These are phyloP conservation scores for Heliconius melpomene DNA, from an alignment of 1,140 invertebrate genomes.

Conservation along the genomic window DNA sequence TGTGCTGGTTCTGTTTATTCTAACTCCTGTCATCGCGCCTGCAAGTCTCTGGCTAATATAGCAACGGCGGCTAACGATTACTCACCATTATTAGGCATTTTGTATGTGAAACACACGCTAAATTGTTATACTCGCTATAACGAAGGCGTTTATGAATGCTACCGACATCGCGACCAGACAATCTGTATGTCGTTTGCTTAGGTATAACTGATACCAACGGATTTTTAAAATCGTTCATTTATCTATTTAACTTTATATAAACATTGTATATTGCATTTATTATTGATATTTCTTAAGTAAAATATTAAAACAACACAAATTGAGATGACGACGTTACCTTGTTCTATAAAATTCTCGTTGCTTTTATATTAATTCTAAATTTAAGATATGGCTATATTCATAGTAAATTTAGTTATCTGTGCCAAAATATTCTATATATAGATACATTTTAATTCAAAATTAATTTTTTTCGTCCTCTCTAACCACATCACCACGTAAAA, in stretches of 20 bases:
- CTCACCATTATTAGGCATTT: conserved; percentile 60
- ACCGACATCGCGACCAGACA: conserved; percentile 39
- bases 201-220: conserved; percentile 14
- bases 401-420: no score
- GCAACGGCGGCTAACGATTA: conserved; percentile 42
- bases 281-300: neutral
- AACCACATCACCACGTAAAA: no score
- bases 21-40: conserved; percentile 48
- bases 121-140: conserved; percentile 51
- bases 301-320: no score
- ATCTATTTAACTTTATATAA: no score
- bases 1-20: conserved; percentile 34
- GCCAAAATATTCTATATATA: no score
- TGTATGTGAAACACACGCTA: conserved; percentile 62
- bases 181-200: conserved; percentile 32
- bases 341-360: no score
- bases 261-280: neutral
- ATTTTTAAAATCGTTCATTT: conserved; percentile 29
- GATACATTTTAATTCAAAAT: no score
- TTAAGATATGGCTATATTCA: no score
- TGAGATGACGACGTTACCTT: no score
- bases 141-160: conserved; percentile 39
- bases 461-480: no score
- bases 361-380: no score
- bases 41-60: conserved; percentile 55